Conservation (phyloP, 2,797 vertebrate genomes). For the Halcyon badia region DNA sequence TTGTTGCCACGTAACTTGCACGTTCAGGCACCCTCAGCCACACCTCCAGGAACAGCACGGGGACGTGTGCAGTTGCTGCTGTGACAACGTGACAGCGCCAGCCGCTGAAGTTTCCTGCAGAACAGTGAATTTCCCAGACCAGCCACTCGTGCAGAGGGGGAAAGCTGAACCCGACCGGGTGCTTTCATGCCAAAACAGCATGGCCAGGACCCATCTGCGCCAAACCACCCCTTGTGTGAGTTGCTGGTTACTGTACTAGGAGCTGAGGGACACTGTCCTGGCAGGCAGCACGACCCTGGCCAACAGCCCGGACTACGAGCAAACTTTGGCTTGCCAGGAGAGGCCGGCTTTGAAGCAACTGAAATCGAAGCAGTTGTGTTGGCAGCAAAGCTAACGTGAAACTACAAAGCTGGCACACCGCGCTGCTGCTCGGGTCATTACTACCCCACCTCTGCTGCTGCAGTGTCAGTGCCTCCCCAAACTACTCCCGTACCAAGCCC, state of each 20-base stretch:
- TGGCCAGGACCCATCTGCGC: background rate
- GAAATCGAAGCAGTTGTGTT: background rate
- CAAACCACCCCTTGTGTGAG: background rate
- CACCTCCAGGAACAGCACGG: rapidly evolving
- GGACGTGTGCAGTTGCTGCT: background rate
- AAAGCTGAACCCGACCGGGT: background rate
- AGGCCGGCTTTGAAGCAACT: background rate
- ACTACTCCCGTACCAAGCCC: too few species aligned
- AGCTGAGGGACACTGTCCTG: background rate
- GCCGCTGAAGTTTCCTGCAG: background rate
- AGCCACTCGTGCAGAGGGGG: background rate
- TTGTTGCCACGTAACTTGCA: background rate
- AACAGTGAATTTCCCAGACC: background rate
- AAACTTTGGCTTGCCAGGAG: background rate
- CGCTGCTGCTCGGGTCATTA: background rate
- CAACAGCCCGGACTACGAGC: background rate
- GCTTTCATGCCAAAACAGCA: background rate
- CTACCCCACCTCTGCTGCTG: background rate
- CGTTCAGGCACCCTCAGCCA: background rate
- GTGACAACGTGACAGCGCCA: background rate
- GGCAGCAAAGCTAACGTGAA: background rate
- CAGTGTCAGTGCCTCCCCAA: background rate
- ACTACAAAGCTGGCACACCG: background rate
- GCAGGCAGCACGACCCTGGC: background rate
- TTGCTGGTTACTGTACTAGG: background rate